Evolutionary conservation across 2,113 vertebrate species (phyloP).

Genomic region (Candoia aspera): DNA sequence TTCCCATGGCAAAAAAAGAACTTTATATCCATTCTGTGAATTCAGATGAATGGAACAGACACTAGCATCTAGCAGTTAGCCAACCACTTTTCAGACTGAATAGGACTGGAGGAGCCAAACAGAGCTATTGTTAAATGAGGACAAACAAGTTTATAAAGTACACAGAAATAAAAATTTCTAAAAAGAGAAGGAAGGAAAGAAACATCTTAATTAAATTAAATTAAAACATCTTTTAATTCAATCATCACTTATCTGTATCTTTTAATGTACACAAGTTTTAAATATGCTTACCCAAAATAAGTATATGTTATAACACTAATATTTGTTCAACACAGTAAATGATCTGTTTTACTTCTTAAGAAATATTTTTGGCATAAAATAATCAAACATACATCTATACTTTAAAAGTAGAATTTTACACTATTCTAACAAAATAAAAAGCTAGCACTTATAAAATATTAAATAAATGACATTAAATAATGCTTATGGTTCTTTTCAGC

Average conservation of each 20-base stretch:
- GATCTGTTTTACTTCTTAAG: not conserved
- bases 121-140: not conserved
- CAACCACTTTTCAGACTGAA: not conserved
- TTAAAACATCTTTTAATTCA: not conserved
- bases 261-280: conserved; percentile 18
- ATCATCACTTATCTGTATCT: not conserved
- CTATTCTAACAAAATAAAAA: not conserved
- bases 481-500: not conserved
- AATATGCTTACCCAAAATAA: not conserved
- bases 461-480: not conserved
- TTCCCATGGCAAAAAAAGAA: not conserved
- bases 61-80: not conserved
- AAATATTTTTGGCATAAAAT: not conserved
- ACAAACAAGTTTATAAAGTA: not conserved
- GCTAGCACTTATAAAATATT: not conserved
- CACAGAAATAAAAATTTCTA: not conserved
- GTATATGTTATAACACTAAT: too few species aligned
- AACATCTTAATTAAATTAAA: too few species aligned
- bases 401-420: not conserved
- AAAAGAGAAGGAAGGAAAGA: conserved; percentile 6
- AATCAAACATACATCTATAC: not conserved
- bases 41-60: not conserved
- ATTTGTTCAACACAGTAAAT: not conserved
- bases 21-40: not conserved
- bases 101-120: not conserved